phyloP scores from a whole-genome alignment of 2,797 vertebrate species.

The Brotula barbata region DNA sequence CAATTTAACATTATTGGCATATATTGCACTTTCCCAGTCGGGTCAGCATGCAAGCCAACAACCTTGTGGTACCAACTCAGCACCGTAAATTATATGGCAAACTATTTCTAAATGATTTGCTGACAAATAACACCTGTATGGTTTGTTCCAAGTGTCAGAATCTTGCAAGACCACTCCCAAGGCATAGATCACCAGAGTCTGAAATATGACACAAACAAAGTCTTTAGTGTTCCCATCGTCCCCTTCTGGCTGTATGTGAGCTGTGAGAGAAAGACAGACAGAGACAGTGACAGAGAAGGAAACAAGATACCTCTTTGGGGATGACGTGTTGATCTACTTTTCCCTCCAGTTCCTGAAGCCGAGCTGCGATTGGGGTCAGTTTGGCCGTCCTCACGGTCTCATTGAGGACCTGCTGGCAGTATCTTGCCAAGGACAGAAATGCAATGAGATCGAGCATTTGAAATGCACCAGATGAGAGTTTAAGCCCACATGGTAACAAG shows the following conservation, averaged over 20 bases:
- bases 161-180: slow-evolving; percentile 94
- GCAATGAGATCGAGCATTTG: background rate
- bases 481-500: background rate
- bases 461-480: background rate
- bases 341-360: slow-evolving; percentile 92
- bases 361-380: slow-evolving; percentile 91
- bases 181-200: slow-evolving; percentile 95
- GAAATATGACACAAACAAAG: slow-evolving; percentile 50
- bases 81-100: too few species aligned
- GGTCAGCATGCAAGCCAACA: too few species aligned
- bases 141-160: slow-evolving; percentile 84
- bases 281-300: background rate
- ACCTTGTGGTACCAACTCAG: too few species aligned
- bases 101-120: background rate
- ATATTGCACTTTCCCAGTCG: too few species aligned
- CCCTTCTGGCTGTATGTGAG: background rate
- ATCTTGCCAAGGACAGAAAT: slow-evolving; percentile 75
- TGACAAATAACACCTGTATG: slow-evolving; percentile 81
- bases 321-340: slow-evolving; percentile 89
- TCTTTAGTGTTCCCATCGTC: background rate
- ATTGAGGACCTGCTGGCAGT: slow-evolving; percentile 91
- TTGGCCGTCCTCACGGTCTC: slow-evolving; percentile 93
- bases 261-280: background rate
- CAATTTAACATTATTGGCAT: background rate
- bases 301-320: slow-evolving; percentile 88